Evolutionary conservation across 2,888 invertebrate genomes (phyloP).

Genomic region (Leptarthrus brevirostris): DNA sequence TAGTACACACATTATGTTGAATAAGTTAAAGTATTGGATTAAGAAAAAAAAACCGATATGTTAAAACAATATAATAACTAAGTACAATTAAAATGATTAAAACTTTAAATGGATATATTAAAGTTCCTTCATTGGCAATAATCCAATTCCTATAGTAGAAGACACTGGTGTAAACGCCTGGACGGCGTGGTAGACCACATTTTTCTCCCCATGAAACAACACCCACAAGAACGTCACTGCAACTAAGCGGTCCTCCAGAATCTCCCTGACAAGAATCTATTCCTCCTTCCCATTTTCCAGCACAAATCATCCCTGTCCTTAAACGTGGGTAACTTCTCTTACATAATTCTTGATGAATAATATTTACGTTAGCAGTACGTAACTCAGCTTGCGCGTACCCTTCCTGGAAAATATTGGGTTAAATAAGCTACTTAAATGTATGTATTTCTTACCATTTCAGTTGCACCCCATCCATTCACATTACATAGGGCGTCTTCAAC

Average conservation of each 20-base stretch:
- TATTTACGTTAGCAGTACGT: neutral
- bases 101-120: too few species aligned
- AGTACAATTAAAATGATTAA: too few species aligned
- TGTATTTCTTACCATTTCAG: neutral
- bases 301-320: neutral
- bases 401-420: neutral
- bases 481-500: neutral
- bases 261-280: constrained; percentile 15
- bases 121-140: neutral
- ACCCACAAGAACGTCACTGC: constrained; percentile 1
- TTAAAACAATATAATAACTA: too few species aligned
- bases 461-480: constrained; percentile 23
- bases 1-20: too few species aligned
- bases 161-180: constrained; percentile 26
- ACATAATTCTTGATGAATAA: neutral
- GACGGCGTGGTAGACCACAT: constrained; percentile 6
- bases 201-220: constrained; percentile 29
- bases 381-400: neutral
- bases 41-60: too few species aligned
- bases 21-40: too few species aligned
- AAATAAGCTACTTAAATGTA: neutral
- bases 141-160: constrained; percentile 22
- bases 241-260: constrained; percentile 12
- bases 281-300: constrained; percentile 17
- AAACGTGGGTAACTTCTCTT: neutral